phyloP scores from a whole-genome alignment of 2,113 vertebrate species.

The Cyphomyrus plagiostoma region DNA sequence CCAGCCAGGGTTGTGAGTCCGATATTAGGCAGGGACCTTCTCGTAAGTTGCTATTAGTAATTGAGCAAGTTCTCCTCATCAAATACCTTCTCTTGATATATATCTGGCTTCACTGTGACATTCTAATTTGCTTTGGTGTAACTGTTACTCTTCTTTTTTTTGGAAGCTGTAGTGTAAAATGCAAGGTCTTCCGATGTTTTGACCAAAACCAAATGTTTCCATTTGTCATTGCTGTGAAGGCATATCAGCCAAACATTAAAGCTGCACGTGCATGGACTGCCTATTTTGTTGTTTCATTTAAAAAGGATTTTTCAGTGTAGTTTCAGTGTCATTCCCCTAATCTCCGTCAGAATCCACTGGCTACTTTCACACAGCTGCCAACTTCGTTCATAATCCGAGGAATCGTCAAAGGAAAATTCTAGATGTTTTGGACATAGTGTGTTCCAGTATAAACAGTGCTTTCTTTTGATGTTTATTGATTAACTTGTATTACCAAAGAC shows the following conservation, averaged over 20 bases:
- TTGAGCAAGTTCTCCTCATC: neutral
- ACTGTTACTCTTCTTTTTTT: constrained; percentile 4
- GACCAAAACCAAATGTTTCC: neutral
- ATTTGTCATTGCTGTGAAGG: neutral
- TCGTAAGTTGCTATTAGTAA: neutral
- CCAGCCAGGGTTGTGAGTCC: neutral
- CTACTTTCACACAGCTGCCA: neutral
- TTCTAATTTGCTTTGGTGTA: neutral
- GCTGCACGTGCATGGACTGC: constrained; percentile 1
- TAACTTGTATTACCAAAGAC: neutral
- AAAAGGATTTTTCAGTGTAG: neutral
- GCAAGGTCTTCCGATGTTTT: neutral
- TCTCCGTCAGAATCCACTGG: neutral
- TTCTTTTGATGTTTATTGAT: constrained; percentile 1
- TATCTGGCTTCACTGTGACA: neutral
- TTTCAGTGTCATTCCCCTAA: neutral
- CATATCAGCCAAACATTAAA: constrained; percentile 11
- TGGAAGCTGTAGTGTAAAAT: neutral
- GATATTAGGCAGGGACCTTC: neutral
- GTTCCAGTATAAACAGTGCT: neutral
- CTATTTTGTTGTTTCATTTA: neutral
- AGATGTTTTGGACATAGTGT: neutral
- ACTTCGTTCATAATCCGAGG: constrained; percentile 15
- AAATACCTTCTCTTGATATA: neutral
- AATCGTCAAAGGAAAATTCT: neutral